These are phyloP conservation scores for Sebastes flavidus DNA, from an alignment of 2,797 vertebrate species.

Conservation along the genomic window DNA sequence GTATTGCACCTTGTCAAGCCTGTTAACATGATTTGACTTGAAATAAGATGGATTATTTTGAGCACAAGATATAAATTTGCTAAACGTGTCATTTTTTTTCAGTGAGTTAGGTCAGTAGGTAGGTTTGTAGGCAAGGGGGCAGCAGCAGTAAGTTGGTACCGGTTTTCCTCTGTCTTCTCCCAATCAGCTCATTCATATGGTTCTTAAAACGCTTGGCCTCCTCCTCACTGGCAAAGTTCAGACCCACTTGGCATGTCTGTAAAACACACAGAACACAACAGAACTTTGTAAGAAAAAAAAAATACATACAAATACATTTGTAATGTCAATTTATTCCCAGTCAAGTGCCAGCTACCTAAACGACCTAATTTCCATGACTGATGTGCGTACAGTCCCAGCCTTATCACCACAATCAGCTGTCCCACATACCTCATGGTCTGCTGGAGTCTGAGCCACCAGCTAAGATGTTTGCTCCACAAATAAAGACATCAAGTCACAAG, in stretches of 20 bases:
- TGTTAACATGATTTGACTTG: not conserved
- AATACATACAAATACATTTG: not conserved
- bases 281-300: not conserved
- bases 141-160: constrained; percentile 75
- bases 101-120: not conserved
- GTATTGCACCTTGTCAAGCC: not conserved
- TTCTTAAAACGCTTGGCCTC: constrained; percentile 90
- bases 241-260: constrained; percentile 90
- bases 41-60: not conserved
- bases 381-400: not conserved
- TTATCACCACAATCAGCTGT: not conserved
- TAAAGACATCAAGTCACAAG: not conserved
- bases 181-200: constrained; percentile 82
- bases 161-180: constrained; percentile 88
- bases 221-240: constrained; percentile 97
- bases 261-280: constrained; percentile 1
- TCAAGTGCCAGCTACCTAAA: not conserved
- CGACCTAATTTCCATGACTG: not conserved
- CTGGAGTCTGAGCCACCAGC: constrained; percentile 27
- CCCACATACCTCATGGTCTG: constrained; percentile 35
- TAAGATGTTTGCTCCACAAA: constrained; percentile 34
- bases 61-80: constrained; percentile 6
- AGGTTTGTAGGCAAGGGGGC: not conserved
- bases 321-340: not conserved
- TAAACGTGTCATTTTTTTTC: constrained; percentile 26